phyloP scores from a whole-genome alignment of 2,113 vertebrate species.

The Euleptes europaea region DNA sequence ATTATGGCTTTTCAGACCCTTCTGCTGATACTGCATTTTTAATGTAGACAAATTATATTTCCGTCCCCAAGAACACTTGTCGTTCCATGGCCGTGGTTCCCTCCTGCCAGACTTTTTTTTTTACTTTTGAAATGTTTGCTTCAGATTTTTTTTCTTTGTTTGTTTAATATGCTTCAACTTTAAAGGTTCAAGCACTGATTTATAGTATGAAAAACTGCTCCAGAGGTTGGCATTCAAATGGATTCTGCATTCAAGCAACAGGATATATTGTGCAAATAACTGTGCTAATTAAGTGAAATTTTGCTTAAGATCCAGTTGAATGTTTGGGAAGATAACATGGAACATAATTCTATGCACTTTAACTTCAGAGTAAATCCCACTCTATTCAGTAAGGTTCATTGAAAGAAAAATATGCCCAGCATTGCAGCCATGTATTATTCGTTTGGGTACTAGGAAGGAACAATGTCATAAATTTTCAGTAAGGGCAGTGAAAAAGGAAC shows the following conservation, averaged over 20 bases:
- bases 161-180: not conserved
- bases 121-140: conserved; percentile 49
- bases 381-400: not conserved
- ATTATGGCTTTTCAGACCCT: conserved; percentile 38
- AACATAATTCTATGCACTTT: too few relatives aligned
- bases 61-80: not conserved
- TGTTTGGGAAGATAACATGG: not conserved
- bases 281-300: too few relatives aligned
- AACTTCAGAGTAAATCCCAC: not conserved
- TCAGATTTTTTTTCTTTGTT: not conserved
- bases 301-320: not conserved
- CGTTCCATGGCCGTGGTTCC: conserved; percentile 14
- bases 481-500: not conserved
- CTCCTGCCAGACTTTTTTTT: conserved; percentile 23
- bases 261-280: too few relatives aligned
- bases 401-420: not conserved
- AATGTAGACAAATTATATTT: conserved; percentile 51
- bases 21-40: conserved; percentile 63
- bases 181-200: not conserved
- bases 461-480: not conserved
- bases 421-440: not conserved
- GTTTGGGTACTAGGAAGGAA: not conserved
- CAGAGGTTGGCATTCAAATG: not conserved
- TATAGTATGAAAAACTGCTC: not conserved
- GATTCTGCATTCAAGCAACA: not conserved